Base-by-base conservation (phyloP, 2,797 vertebrate genomes). In the Bradypodion pumilum region DNA sequence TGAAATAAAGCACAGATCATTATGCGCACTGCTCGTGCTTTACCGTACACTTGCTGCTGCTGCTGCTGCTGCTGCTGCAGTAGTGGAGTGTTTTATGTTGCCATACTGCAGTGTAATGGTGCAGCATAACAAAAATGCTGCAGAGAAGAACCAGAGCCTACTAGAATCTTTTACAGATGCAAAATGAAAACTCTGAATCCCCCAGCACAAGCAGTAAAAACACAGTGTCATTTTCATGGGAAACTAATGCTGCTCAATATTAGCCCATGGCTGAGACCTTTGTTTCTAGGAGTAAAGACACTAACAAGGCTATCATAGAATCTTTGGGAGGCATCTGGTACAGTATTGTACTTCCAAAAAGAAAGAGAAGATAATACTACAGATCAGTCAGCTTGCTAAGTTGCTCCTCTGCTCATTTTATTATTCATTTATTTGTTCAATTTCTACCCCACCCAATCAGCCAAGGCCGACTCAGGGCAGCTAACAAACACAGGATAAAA, bases 1-100 rank as follows among this genome's bases (percentile, higher is more conserved):
- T 90, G 89, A 88, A 89, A 78, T 90, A 89, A 88, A 89, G 87
- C 74, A 23, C 89, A 90, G 87, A 82, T 83, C 89, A 84, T 84
- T 81, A 79, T 86, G 78, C 1, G 0, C 89, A 35, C 82, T 49
- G 84, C 79, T 46, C 10, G 40, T 77, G 78, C 84, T 87, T 87
- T 81, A 92, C 44, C 81, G 87, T 78, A 87, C 1, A 4, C 88
- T 92, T 89, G 65, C 65, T 85, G 62, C 42, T 89, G n/a, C n/a
- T n/a, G n/a, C n/a, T n/a, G n/a, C n/a, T n/a, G n/a, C n/a, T 89
- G 65, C 65, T 85, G 1, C 5, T 46, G 84, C 86, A 40, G 4
- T 59, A 82, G 62, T 7, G 25, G 60, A 70, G 78, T 74, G 73
- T 80, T 80, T 27, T 77, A 60, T 85, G 56, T 66, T 88, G 78